A percentile compares a stretch with the other conserved stretches of the same genome.
phyloP scores from a whole-genome alignment of 1,140 invertebrate genomes.

The Drosophila ohnishii region DNA sequence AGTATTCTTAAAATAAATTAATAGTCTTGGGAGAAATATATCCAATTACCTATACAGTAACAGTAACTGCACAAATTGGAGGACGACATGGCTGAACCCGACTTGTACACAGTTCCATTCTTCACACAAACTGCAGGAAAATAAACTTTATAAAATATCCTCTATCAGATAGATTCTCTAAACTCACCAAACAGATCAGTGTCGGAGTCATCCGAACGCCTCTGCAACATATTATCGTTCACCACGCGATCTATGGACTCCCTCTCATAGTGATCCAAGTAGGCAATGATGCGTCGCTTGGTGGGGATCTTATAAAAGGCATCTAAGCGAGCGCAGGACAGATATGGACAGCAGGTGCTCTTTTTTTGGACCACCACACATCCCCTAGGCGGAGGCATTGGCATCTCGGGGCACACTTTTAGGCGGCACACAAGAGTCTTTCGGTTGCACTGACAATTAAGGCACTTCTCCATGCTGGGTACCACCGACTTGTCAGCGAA shows the following conservation, averaged over 20 bases:
- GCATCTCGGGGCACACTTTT: constrained; percentile 89
- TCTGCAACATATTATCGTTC: constrained; percentile 78
- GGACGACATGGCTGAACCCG: constrained; percentile 92
- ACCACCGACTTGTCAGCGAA: constrained; percentile 87
- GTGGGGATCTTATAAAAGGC: constrained; percentile 83
- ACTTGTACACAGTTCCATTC: constrained; percentile 82
- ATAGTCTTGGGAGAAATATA: neutral
- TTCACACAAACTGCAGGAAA: constrained; percentile 71
- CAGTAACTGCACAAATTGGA: constrained; percentile 92
- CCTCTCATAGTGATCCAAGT: constrained; percentile 78
- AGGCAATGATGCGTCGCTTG: constrained; percentile 79
- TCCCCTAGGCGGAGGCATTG: constrained; percentile 88
- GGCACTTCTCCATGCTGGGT: constrained; percentile 88
- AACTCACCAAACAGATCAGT: constrained; percentile 70
- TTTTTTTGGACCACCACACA: constrained; percentile 88
- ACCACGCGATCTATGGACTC: constrained; percentile 82
- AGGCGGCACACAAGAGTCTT: constrained; percentile 90
- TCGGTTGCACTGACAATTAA: constrained; percentile 89
- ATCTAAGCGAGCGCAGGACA: constrained; percentile 87
- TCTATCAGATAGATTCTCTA: neutral
- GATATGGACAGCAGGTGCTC: constrained; percentile 89
- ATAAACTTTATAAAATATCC: neutral
- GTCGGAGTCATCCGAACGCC: constrained; percentile 76
- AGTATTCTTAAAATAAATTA: neutral
- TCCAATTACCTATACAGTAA: constrained; percentile 88